Evolutionary conservation across 2,797 vertebrate species (phyloP).

Genomic region (Chaunax sp.): DNA sequence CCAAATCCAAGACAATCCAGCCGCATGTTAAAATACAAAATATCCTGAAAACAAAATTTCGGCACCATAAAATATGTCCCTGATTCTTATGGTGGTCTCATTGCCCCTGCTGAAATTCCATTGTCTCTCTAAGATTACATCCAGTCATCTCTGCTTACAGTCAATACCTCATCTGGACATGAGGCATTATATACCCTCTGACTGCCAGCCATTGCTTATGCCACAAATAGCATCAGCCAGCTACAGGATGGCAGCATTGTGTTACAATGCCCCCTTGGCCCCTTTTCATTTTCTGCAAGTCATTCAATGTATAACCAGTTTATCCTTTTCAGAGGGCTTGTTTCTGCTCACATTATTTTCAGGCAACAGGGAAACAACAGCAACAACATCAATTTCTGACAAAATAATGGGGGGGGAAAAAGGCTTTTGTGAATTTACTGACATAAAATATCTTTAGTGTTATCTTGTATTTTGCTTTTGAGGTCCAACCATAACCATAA

Average conservation of each 20-base stretch:
- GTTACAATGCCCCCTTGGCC: constrained; percentile 56
- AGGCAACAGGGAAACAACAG: neutral
- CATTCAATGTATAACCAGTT: constrained; percentile 56
- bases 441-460: neutral
- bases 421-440: neutral
- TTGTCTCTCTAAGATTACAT: constrained; percentile 73
- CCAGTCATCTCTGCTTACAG: constrained; percentile 75
- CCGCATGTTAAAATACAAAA: too few relatives aligned
- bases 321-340: neutral
- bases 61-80: constrained; percentile 29
- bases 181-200: constrained; percentile 68
- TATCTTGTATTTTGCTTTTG: neutral
- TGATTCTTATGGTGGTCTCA: constrained; percentile 39
- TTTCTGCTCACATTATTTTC: neutral
- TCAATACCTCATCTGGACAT: constrained; percentile 75
- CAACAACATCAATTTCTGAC: neutral
- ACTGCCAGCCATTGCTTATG: constrained; percentile 61
- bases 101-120: constrained; percentile 65
- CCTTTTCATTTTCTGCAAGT: constrained; percentile 66
- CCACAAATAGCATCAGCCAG: constrained; percentile 72
- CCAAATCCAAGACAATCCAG: constrained; percentile 12
- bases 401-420: neutral
- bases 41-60: constrained; percentile 23
- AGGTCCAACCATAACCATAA: neutral
- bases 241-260: constrained; percentile 61